These are phyloP conservation scores for Phenganax marumi DNA, from an alignment of 92 coral and sea anemone genomes.

Conservation along the genomic window DNA sequence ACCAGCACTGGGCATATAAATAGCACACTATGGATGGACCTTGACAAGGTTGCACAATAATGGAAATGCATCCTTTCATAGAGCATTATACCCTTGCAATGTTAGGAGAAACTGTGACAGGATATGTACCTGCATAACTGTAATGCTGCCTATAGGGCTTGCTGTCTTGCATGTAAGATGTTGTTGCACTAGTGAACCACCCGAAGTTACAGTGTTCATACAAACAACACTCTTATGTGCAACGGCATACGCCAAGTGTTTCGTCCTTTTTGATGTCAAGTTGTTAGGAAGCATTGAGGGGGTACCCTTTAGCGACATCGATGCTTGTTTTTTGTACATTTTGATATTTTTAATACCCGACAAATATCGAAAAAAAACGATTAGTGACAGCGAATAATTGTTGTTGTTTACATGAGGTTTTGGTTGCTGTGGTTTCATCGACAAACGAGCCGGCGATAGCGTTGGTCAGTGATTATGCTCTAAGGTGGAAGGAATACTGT, in stretches of 20 bases:
- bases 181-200: constrained; percentile 64
- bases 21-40: neutral
- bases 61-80: neutral
- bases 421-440: constrained; percentile 4
- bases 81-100: neutral
- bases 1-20: neutral
- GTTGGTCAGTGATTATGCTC: neutral
- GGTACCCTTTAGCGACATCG: constrained; percentile 80
- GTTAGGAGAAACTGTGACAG: neutral
- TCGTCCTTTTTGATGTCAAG: constrained; percentile 65
- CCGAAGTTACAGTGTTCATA: constrained; percentile 74
- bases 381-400: neutral
- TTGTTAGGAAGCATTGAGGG: constrained; percentile 89
- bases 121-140: constrained; percentile 74
- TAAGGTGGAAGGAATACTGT: no score
- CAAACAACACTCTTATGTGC: constrained; percentile 97
- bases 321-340: constrained; percentile 75
- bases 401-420: neutral
- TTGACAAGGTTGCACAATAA: neutral
- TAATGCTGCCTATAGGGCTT: constrained; percentile 74
- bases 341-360: neutral
- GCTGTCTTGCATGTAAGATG: constrained; percentile 95
- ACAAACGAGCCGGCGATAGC: neutral
- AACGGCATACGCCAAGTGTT: constrained; percentile 71
- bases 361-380: neutral